phyloP scores from a whole-genome alignment of 1,140 invertebrate genomes.

The Penaeus indicus region DNA sequence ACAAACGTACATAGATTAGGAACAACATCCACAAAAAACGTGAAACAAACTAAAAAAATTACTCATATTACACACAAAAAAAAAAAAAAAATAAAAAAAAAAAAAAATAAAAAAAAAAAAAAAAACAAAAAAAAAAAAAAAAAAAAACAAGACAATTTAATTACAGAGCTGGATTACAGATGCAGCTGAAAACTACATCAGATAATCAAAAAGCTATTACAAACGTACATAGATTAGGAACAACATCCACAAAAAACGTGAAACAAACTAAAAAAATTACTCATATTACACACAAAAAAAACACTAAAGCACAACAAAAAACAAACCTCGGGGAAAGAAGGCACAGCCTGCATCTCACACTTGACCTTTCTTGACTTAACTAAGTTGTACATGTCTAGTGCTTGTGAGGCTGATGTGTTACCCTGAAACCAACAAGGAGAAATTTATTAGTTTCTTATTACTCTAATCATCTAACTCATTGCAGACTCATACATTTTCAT shows the following conservation, averaged over 20 bases:
- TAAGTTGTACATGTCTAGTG: slow-evolving; percentile 35
- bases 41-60: too few species aligned
- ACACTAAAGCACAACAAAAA: too few species aligned
- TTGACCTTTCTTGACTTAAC: slow-evolving; percentile 39
- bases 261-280: too few species aligned
- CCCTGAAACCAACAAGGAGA: slow-evolving; percentile 67
- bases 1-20: too few species aligned
- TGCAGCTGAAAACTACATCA: too few species aligned
- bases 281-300: neutral
- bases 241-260: too few species aligned
- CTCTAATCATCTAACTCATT: slow-evolving; percentile 75
- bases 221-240: too few species aligned
- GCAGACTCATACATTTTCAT: slow-evolving; percentile 68
- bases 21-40: too few species aligned
- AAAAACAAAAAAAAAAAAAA: neutral
- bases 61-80: neutral
- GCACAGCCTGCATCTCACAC: slow-evolving; percentile 32
- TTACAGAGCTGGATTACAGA: too few species aligned
- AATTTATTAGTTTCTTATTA: slow-evolving; percentile 76
- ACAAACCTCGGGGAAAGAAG: slow-evolving; percentile 45
- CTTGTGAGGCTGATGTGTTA: slow-evolving; percentile 27
- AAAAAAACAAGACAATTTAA: neutral
- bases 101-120: too few species aligned
- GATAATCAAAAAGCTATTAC: too few species aligned
- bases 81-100: too few species aligned